Evolutionary conservation across 2,113 vertebrate genomes (phyloP), one percentile per base, ranked within the genome.

Genomic region (Sula dactylatra): DNA sequence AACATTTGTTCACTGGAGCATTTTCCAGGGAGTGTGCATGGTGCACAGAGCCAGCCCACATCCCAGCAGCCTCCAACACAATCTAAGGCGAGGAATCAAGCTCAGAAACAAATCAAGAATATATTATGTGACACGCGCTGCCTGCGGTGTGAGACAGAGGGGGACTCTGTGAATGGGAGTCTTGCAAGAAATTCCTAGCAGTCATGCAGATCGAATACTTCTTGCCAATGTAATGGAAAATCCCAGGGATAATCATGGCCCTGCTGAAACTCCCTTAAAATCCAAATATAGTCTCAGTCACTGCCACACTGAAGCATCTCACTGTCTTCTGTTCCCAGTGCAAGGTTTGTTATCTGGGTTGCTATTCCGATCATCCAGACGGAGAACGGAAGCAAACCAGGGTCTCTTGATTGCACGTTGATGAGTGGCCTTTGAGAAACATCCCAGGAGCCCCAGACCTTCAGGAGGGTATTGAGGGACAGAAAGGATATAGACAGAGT

Each of bases 1-100:
- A 94, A 56, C 26, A 36, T 82, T 97, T 92, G 72, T 38, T 93
- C 94, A 87, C 44, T 65, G 77, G 73, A 95, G 86, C 70, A 32
- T 92, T 82, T 91, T 44, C 65, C 36, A 71, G 83, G 52, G 61
- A 69, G 77, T 22, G 20, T 65, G 70, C 0, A 0, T 61, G 76
- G 59, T 29, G 42, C 4, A 3, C 44, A 22, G 72, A 93, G 86
- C 64, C 86, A 86, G 80, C 65, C 82, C 82, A 92, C 83, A 55
- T 27, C 86, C 69, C 56, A 90, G 88, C 80, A 86, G 81, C 86
- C 83, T 94, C 77, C 81, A 69, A 54, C 77, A 58, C 12, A 20
- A 24, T 32, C 77, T 71, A n/a, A 87, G 90, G 55, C 1, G 10
- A 92, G 73, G 80, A 84, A 86, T 25, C 6, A 7, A 88, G 59